These are phyloP conservation scores for Congeria kusceri DNA, from an alignment of 2,888 invertebrate genomes.

Conservation along the genomic window DNA sequence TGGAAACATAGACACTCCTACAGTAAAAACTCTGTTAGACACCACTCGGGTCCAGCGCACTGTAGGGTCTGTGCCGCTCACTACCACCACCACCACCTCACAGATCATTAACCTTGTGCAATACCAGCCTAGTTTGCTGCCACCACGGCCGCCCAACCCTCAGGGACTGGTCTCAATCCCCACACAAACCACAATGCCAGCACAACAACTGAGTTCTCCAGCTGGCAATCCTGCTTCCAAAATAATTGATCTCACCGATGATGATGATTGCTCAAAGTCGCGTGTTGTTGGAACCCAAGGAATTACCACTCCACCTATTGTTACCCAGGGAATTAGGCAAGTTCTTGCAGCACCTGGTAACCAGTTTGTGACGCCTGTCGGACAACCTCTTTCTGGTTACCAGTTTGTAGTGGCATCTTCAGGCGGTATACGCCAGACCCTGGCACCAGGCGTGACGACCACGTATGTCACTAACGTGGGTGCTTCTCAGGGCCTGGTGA, in stretches of 20 bases:
- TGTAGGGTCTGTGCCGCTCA: slow-evolving; percentile 21
- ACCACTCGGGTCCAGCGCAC: slow-evolving; percentile 59
- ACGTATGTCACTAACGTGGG: neutral
- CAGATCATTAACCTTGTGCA: slow-evolving; percentile 42
- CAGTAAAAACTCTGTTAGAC: slow-evolving; percentile 70
- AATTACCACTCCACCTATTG: slow-evolving; percentile 22
- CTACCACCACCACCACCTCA: slow-evolving; percentile 30
- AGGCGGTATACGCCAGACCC: slow-evolving; percentile 41
- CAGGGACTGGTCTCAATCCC: slow-evolving; percentile 20
- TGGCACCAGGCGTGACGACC: slow-evolving; percentile 27
- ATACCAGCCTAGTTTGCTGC: slow-evolving; percentile 26
- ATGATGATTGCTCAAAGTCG: slow-evolving; percentile 68
- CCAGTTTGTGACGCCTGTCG: slow-evolving; percentile 36
- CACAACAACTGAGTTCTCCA: slow-evolving; percentile 8
- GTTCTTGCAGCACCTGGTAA: slow-evolving; percentile 35
- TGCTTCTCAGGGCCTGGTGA: slow-evolving; percentile 8
- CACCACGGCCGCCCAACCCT: slow-evolving; percentile 15
- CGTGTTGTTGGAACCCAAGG: slow-evolving; percentile 43
- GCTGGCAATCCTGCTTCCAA: slow-evolving; percentile 52
- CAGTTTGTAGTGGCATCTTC: slow-evolving; percentile 64
- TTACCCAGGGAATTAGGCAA: slow-evolving; percentile 15
- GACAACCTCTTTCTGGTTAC: slow-evolving; percentile 46
- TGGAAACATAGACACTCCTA: slow-evolving; percentile 36
- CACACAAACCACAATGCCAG: slow-evolving; percentile 12
- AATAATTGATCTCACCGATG: slow-evolving; percentile 78